Evolutionary conservation across 2,888 invertebrate genomes (phyloP), one percentile per base, ranked within the genome.

Genomic region (Drosophila hamatofila): DNA sequence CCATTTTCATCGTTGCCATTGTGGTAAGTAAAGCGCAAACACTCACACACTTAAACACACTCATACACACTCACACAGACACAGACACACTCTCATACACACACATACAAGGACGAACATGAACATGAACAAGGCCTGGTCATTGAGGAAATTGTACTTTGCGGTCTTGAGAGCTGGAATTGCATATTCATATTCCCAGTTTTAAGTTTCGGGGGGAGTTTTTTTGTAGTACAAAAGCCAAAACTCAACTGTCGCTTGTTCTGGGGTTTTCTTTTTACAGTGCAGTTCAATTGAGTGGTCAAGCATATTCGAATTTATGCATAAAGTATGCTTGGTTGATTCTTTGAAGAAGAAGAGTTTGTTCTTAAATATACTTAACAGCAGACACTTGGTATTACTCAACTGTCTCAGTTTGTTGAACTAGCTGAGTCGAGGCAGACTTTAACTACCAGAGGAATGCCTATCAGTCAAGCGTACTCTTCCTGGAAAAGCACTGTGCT

Each of bases 1-100:
- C 96, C 59, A 95, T 96, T 69, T 94, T 96, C 72, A 95, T 96
- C 86, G 96, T 96, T 58, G 95, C 95, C 55, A 94, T 96, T 74
- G 96, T 96, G 93, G 96, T 96, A 88, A 94, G 94, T 93, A 18
- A 61, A 55, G 51, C 57, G 35, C 44, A 44, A 60, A 60, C 56
- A 64, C 56, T 54, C 46, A 37, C 30, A 52, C 35, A 59, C 30
- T n/a, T n/a, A n/a, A n/a, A 57, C 54, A 27, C 35, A 39, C 21
- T 55, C 35, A 48, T n/a, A 57, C 54, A 27, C 35, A 39, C 21
- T 55, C 35, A 48, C 30, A 30, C 30, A 30, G n/a, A 30, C 30
- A 35, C 7, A 35, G 25, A 35, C 56, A 59, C 60, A 59, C 58
- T 2, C 16, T 3, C 39, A n/a, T 11, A 18, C 21, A 21, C 21